Conservation (phyloP, 2,113 vertebrate genomes). For the western clawed frog (Xenopus tropicalis) region UCB_Xtro_10.0 CM004448.2:55964501-55965000, state of each 20-base stretch:
- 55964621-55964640: background rate
- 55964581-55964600: background rate
- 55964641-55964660: conserved; percentile 1
- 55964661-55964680: background rate
- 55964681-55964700: background rate
- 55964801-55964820: background rate
- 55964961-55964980: no score
- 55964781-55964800: background rate
- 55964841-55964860: background rate
- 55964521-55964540: no score
- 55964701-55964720: background rate
- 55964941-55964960: no score
- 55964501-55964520: no score
- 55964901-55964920: no score
- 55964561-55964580: background rate
- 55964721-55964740: conserved; percentile 1
- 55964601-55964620: background rate
- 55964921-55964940: no score
- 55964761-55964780: background rate
- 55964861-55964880: background rate
- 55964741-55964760: background rate
- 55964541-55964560: background rate
- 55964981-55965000: no score
- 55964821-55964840: background rate
- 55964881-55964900: no score